Conservation (phyloP, 1,140 invertebrate species). For the Psilanteris sp. region DNA sequence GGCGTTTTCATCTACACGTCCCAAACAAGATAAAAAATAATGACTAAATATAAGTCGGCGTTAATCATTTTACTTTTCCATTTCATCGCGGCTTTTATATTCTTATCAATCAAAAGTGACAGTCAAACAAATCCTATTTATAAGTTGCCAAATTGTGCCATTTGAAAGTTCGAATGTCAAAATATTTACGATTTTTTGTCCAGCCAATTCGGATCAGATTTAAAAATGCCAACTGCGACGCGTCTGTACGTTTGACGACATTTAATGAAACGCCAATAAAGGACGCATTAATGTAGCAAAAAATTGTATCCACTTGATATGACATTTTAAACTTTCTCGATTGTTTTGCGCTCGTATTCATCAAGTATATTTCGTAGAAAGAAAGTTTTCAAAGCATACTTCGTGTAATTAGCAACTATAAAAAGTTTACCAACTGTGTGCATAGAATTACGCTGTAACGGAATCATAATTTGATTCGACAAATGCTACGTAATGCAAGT, state of each 20-base stretch:
- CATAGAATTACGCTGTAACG: slow-evolving; percentile 17
- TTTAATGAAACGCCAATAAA: slow-evolving; percentile 28
- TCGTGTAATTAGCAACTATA: slow-evolving; percentile 29
- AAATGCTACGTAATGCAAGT: too few species aligned
- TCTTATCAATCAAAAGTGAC: too few species aligned
- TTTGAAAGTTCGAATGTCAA: too few species aligned
- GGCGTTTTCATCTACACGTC: slow-evolving; percentile 55
- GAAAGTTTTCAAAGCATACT: slow-evolving; percentile 44
- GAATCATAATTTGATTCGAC: slow-evolving; percentile 12
- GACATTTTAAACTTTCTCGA: slow-evolving; percentile 63
- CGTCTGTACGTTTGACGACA: too few species aligned
- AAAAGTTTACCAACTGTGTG: slow-evolving; percentile 19
- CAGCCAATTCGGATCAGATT: too few species aligned
- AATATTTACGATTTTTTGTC: too few species aligned
- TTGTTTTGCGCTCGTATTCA: slow-evolving; percentile 34
- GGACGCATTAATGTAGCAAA: slow-evolving; percentile 38
- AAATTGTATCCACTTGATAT: slow-evolving; percentile 40
- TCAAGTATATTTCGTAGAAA: slow-evolving; percentile 37
- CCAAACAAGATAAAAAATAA: slow-evolving; percentile 47
- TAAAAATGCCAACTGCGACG: too few species aligned
- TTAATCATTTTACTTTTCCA: slow-evolving; percentile 1
- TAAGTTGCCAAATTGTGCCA: too few species aligned
- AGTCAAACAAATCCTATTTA: too few species aligned
- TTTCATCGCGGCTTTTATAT: too few species aligned
- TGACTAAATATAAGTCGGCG: not conserved